Conservation (phyloP, 2,888 invertebrate genomes). For the Mimachlamys varia region DNA sequence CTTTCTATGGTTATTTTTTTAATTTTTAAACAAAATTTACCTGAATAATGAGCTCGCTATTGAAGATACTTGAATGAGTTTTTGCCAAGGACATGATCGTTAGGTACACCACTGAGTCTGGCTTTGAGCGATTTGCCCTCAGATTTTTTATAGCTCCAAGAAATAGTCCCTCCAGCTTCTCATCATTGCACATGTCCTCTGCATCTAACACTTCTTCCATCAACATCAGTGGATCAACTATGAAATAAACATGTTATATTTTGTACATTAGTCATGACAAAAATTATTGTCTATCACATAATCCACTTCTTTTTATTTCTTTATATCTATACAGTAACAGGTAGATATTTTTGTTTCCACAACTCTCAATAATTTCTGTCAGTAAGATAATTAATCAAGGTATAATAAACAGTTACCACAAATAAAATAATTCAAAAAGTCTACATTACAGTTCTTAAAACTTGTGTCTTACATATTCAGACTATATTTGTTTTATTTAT, state of each 20-base stretch:
- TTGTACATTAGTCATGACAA: not conserved
- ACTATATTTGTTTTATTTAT: no score
- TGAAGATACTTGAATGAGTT: constrained; percentile 86
- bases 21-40: constrained; percentile 73
- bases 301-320: not conserved
- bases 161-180: constrained; percentile 88
- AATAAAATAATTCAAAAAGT: no score
- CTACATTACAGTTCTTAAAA: no score
- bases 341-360: not conserved
- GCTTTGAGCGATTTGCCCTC: constrained; percentile 90
- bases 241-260: constrained; percentile 37
- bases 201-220: constrained; percentile 89
- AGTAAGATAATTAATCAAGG: no score
- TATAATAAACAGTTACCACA: no score
- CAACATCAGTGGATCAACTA: constrained; percentile 90
- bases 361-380: not conserved
- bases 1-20: not conserved
- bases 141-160: constrained; percentile 93
- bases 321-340: not conserved
- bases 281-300: no score
- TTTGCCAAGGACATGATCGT: constrained; percentile 92
- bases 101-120: constrained; percentile 90
- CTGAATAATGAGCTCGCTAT: constrained; percentile 81
- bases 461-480: no score
- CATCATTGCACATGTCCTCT: constrained; percentile 90